Evolutionary conservation across 1,140 invertebrate species (phyloP).

Genomic region (Cydia fagiglandana): DNA sequence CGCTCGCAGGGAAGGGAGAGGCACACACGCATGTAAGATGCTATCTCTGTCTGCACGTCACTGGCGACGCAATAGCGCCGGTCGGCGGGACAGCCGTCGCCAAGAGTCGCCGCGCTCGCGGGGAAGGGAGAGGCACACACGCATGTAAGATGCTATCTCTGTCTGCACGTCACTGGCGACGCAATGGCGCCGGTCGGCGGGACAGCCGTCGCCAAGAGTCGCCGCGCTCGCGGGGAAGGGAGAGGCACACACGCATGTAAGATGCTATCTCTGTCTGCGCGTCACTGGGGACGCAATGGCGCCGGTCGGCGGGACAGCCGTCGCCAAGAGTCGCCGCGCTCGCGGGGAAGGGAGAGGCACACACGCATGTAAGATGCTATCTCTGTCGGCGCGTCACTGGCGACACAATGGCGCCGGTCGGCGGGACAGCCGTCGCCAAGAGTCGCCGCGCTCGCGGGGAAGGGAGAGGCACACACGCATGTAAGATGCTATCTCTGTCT

Average conservation of each 20-base stretch:
- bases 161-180: slow-evolving; percentile 24
- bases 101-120: slow-evolving; percentile 39
- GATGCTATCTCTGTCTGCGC: slow-evolving; percentile 53
- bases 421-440: too few relatives aligned
- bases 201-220: slow-evolving; percentile 24
- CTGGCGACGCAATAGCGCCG: neutral
- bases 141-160: slow-evolving; percentile 26
- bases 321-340: slow-evolving; percentile 36
- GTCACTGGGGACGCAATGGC: slow-evolving; percentile 22
- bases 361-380: slow-evolving; percentile 35
- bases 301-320: too few relatives aligned
- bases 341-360: slow-evolving; percentile 40
- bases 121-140: slow-evolving; percentile 38
- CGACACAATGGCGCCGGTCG: too few relatives aligned
- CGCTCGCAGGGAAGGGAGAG: slow-evolving; percentile 43
- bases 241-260: slow-evolving; percentile 25
- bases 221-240: slow-evolving; percentile 42
- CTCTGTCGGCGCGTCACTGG: slow-evolving; percentile 50
- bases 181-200: neutral
- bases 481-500: slow-evolving; percentile 50
- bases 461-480: slow-evolving; percentile 38
- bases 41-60: slow-evolving; percentile 35
- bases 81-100: neutral
- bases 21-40: neutral
- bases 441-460: slow-evolving; percentile 40